These are phyloP conservation scores for Troides aeacus DNA, from an alignment of 2,888 invertebrate species.

Conservation along the genomic window DNA sequence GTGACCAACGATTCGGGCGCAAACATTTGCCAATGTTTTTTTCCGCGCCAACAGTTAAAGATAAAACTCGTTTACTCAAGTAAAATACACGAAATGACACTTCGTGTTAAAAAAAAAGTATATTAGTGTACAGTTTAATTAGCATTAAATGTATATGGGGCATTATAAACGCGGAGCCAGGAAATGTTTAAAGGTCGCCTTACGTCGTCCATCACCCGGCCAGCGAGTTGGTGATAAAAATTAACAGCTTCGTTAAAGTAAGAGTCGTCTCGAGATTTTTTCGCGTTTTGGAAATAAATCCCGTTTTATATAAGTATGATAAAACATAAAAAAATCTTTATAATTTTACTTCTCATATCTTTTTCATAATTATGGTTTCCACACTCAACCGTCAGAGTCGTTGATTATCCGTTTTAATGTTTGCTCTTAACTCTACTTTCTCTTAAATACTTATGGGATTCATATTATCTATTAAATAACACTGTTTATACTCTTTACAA, in stretches of 20 bases:
- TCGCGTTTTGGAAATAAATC: slow-evolving; percentile 23
- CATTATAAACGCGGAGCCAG: slow-evolving; percentile 7
- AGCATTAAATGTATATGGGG: slow-evolving; percentile 19
- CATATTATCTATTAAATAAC: no score
- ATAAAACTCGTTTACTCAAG: slow-evolving; percentile 6
- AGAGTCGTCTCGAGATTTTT: slow-evolving; percentile 25
- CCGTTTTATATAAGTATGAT: slow-evolving; percentile 17
- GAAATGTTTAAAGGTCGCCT: slow-evolving; percentile 21
- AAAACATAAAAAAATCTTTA: no score
- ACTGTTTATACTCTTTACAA: no score
- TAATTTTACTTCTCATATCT: no score
- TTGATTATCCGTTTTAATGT: no score
- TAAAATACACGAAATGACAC: slow-evolving; percentile 9
- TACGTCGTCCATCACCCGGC: slow-evolving; percentile 24
- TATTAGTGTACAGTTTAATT: slow-evolving; percentile 23
- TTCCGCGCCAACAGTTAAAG: not conserved
- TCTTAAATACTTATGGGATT: no score
- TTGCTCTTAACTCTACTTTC: no score
- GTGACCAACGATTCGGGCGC: not conserved
- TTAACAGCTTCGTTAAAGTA: slow-evolving; percentile 31
- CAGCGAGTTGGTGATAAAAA: slow-evolving; percentile 30
- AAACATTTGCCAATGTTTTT: slow-evolving; percentile 17
- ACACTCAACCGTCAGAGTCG: no score
- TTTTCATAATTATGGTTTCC: no score
- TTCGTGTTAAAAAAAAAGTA: slow-evolving; percentile 9